Conservation (phyloP, 1,140 invertebrate genomes). For the Nasonia giraulti region DNA sequence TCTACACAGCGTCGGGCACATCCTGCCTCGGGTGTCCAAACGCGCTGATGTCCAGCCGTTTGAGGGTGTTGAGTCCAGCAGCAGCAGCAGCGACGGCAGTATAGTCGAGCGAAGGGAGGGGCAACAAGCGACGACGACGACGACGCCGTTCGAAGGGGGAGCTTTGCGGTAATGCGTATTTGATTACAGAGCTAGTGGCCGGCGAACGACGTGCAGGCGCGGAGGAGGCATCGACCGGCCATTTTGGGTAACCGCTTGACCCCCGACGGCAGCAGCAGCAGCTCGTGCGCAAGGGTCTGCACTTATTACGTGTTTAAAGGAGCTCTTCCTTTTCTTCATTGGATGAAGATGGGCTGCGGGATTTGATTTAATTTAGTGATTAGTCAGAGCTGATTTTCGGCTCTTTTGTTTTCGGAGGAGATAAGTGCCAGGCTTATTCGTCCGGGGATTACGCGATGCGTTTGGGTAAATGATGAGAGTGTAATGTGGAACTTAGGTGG, state of each 20-base stretch:
- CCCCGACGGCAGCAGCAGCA: slow-evolving; percentile 2
- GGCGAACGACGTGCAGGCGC: slow-evolving; percentile 8
- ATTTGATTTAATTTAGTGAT: slow-evolving; percentile 28
- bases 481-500: not conserved
- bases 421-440: slow-evolving; percentile 22
- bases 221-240: slow-evolving; percentile 55
- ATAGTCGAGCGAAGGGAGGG: not conserved
- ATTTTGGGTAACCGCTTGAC: slow-evolving; percentile 57
- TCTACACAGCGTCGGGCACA: too few relatives aligned
- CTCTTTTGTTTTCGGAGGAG: not conserved
- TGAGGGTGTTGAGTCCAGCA: not conserved
- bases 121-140: slow-evolving; percentile 35
- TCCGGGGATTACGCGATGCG: not conserved
- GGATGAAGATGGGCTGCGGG: not conserved
- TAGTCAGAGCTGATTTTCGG: not conserved
- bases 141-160: slow-evolving; percentile 53
- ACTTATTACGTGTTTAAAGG: slow-evolving; percentile 45
- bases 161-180: slow-evolving; percentile 68
- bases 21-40: not conserved
- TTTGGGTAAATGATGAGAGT: too few relatives aligned
- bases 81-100: not conserved
- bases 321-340: slow-evolving; percentile 29
- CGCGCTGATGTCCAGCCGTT: not conserved
- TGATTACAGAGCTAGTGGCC: slow-evolving; percentile 65
- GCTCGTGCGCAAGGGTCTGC: slow-evolving; percentile 16